phyloP scores from a whole-genome alignment of 2,888 invertebrate genomes.

The Meiosimyza platycephala region DNA sequence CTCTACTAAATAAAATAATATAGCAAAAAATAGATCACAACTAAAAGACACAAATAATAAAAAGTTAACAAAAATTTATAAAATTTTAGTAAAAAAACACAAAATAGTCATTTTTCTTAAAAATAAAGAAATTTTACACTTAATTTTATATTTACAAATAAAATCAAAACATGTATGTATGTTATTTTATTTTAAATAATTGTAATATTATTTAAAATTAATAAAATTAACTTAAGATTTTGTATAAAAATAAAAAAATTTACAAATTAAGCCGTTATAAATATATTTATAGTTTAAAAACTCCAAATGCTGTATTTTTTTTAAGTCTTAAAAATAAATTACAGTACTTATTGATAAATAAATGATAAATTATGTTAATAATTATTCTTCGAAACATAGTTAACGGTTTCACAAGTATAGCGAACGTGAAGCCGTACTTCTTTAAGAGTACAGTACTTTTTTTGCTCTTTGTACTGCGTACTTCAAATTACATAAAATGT shows the following conservation, averaged over 20 bases:
- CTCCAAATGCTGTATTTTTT: slow-evolving; percentile 12
- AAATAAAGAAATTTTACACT: neutral
- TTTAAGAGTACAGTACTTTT: too few relatives aligned
- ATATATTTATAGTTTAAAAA: slow-evolving; percentile 30
- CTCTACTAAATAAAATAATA: neutral
- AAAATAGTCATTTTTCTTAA: slow-evolving; percentile 14
- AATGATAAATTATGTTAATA: too few relatives aligned
- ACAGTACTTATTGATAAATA: too few relatives aligned
- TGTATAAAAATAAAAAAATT: slow-evolving; percentile 20
- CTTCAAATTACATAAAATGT: too few relatives aligned
- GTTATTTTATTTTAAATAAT: slow-evolving; percentile 12
- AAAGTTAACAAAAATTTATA: neutral
- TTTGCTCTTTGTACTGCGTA: too few relatives aligned
- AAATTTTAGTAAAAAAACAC: neutral
- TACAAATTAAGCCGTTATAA: slow-evolving; percentile 19
- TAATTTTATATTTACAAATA: neutral
- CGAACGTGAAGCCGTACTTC: too few relatives aligned
- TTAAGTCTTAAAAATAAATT: neutral
- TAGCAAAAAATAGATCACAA: slow-evolving; percentile 3
- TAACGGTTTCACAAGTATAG: too few relatives aligned
- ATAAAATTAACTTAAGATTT: neutral
- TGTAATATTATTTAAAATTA: neutral
- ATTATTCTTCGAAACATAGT: too few relatives aligned
- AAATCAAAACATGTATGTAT: neutral
- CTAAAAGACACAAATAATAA: neutral